These are phyloP conservation scores for Mimachlamys varia DNA, from an alignment of 2,888 invertebrate genomes.

Conservation along the genomic window DNA sequence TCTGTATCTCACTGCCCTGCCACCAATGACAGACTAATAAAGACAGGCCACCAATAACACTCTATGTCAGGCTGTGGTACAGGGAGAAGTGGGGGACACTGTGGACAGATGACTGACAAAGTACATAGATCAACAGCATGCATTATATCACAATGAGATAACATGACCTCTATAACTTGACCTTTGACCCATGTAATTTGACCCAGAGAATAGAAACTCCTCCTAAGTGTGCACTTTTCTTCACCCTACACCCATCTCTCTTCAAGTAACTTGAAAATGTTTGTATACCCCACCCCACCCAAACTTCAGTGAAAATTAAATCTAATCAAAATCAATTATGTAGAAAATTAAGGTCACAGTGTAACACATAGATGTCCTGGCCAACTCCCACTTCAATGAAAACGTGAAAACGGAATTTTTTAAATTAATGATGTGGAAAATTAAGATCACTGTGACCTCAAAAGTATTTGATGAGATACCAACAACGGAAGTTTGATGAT, in stretches of 20 bases:
- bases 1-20: not conserved
- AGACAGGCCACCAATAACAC: not conserved
- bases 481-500: no score
- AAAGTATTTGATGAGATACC: no score
- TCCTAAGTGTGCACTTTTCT: not conserved
- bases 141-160: not conserved
- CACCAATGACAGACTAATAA: not conserved
- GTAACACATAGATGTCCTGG: not conserved
- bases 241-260: not conserved
- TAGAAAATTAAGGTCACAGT: not conserved
- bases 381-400: not conserved
- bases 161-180: not conserved
- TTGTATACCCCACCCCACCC: not conserved
- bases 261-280: not conserved
- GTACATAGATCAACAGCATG: not conserved
- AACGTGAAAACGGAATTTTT: not conserved
- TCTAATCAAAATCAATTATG: not conserved
- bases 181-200: not conserved
- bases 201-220: not conserved
- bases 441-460: not conserved
- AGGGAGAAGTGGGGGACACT: not conserved
- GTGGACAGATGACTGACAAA: not conserved
- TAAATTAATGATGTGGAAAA: not conserved
- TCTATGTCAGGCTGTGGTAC: not conserved
- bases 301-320: not conserved